Evolutionary conservation across 2,888 invertebrate species (phyloP).

Genomic region (Anoncus sp.): DNA sequence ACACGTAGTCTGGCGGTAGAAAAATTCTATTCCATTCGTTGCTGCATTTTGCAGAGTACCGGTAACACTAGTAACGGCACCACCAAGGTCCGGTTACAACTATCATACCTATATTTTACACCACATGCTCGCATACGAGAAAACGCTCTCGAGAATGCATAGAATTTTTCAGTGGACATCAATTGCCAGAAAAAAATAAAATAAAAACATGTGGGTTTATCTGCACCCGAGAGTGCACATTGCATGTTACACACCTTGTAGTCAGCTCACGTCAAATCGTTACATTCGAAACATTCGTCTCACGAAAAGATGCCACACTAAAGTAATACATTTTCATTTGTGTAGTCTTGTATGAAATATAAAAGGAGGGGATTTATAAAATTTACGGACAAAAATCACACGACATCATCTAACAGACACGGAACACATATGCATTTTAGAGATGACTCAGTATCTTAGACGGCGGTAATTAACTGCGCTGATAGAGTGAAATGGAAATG

Average conservation of each 20-base stretch:
- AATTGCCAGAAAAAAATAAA: slow-evolving; percentile 37
- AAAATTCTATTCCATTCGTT: slow-evolving; percentile 53
- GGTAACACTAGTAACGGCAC: slow-evolving; percentile 42
- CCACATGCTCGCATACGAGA: slow-evolving; percentile 31
- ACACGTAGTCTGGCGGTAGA: slow-evolving; percentile 7
- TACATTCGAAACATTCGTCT: slow-evolving; percentile 4
- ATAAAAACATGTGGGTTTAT: slow-evolving; percentile 29
- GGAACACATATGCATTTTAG: too few relatives aligned
- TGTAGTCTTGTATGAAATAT: not conserved
- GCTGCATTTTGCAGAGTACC: slow-evolving; percentile 55
- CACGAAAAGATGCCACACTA: not conserved
- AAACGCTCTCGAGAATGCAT: slow-evolving; percentile 63
- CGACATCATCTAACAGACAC: not conserved
- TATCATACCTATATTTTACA: slow-evolving; percentile 27
- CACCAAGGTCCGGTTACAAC: slow-evolving; percentile 12
- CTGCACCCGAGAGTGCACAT: slow-evolving; percentile 19
- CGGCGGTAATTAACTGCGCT: not conserved
- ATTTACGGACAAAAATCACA: slow-evolving; percentile 7
- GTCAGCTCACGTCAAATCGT: not conserved
- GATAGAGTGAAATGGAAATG: not conserved
- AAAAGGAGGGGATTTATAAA: not conserved
- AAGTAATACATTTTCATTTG: slow-evolving; percentile 8
- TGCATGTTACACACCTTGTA: slow-evolving; percentile 18
- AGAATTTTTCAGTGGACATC: slow-evolving; percentile 64
- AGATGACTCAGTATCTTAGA: not conserved